Conservation (phyloP, 1,140 invertebrate genomes). For the Brachionus rotundiformis region DNA sequence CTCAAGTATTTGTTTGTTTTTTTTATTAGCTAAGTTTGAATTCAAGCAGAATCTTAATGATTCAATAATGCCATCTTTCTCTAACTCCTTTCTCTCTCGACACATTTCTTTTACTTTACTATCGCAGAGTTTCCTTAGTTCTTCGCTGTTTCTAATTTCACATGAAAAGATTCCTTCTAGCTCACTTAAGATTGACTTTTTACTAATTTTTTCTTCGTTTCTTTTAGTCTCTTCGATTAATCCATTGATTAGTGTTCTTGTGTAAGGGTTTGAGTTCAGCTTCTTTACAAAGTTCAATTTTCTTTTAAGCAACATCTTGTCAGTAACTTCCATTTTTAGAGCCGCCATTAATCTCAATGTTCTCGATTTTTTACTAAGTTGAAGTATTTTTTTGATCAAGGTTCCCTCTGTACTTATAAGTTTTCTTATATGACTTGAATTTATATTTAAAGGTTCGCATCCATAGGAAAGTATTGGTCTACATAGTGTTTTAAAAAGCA, state of each 20-base stretch:
- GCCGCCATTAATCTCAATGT: not conserved
- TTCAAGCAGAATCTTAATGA: not conserved
- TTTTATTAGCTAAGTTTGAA: not conserved
- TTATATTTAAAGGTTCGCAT: not conserved
- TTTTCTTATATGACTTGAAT: not conserved
- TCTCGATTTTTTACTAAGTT: not conserved
- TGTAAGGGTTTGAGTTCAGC: not conserved
- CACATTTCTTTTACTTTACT: too few relatives aligned
- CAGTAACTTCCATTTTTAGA: not conserved
- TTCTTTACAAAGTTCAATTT: not conserved
- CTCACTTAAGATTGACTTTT: too few relatives aligned
- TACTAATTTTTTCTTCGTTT: too few relatives aligned
- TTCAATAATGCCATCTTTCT: not conserved
- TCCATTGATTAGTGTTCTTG: too few relatives aligned
- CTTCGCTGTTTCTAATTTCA: not conserved
- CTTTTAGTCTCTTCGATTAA: too few relatives aligned
- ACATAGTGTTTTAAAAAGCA: not conserved
- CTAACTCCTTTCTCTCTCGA: too few relatives aligned
- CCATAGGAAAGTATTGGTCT: conserved; percentile 11
- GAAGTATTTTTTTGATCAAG: not conserved
- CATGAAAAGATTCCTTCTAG: too few relatives aligned
- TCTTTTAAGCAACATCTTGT: not conserved
- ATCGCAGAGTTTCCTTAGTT: too few relatives aligned
- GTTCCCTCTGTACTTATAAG: not conserved
- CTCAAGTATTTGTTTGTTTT: not conserved